phyloP scores from a whole-genome alignment of 2,888 invertebrate species.

The Heliconius erato region DNA sequence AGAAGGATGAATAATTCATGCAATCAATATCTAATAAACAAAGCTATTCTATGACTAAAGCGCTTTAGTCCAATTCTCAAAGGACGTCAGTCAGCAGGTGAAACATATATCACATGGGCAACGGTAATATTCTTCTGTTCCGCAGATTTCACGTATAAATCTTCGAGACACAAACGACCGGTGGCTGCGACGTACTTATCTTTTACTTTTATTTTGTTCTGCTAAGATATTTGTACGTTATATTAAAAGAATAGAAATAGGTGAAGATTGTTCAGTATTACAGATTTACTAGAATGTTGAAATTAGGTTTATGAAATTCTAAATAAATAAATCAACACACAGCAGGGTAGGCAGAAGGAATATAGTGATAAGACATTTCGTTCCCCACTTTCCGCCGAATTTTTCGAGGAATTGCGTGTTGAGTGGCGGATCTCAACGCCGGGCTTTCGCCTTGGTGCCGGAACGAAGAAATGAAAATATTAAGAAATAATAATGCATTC shows the following conservation, averaged over 20 bases:
- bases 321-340: too few relatives aligned
- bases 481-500: too few relatives aligned
- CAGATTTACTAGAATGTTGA: not conserved
- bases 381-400: too few relatives aligned
- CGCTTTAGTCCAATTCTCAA: constrained; percentile 40
- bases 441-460: too few relatives aligned
- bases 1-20: not conserved
- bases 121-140: constrained; percentile 67
- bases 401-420: too few relatives aligned
- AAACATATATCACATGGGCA: constrained; percentile 59
- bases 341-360: too few relatives aligned
- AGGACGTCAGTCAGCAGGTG: constrained; percentile 60
- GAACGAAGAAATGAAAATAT: too few relatives aligned
- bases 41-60: not conserved
- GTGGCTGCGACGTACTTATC: constrained; percentile 51
- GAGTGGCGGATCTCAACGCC: too few relatives aligned
- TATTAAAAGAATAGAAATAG: constrained; percentile 32
- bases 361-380: too few relatives aligned
- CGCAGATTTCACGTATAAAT: constrained; percentile 65
- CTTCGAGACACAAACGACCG: constrained; percentile 60
- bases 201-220: constrained; percentile 53
- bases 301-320: not conserved
- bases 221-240: constrained; percentile 43
- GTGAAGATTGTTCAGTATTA: not conserved
- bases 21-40: not conserved